Percentiles rank a stretch among this genome's conserved stretches.
Evolutionary conservation across 1,140 invertebrate genomes (phyloP).

Genomic region (Batillaria attramentaria): DNA sequence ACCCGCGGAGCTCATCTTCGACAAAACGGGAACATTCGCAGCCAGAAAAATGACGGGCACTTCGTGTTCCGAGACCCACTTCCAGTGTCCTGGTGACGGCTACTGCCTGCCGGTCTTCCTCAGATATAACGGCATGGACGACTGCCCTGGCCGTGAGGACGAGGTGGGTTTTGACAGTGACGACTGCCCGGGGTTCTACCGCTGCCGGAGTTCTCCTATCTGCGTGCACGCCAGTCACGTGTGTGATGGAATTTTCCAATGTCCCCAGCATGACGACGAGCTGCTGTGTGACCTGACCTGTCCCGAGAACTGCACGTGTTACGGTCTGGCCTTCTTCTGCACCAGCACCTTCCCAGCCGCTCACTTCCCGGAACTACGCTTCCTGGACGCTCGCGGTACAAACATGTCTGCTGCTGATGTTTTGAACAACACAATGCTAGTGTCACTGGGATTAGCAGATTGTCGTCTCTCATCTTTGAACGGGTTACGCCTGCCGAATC

Average conservation of each 20-base stretch:
- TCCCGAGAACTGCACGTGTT: slow-evolving; percentile 6
- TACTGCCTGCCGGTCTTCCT: slow-evolving; percentile 8
- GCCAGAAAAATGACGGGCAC: too few species aligned
- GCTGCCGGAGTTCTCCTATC: slow-evolving; percentile 6
- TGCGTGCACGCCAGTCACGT: slow-evolving; percentile 11
- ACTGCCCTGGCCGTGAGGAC: slow-evolving; percentile 17
- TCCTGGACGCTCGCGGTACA: slow-evolving; percentile 4
- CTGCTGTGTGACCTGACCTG: background rate
- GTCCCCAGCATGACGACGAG: slow-evolving; percentile 14
- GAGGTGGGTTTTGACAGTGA: background rate
- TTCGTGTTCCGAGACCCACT: slow-evolving; percentile 3
- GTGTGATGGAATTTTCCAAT: slow-evolving; percentile 7
- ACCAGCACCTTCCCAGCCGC: background rate
- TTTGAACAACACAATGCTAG: background rate
- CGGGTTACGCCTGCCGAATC: background rate
- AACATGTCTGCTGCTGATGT: background rate
- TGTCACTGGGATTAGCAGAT: background rate
- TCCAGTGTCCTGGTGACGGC: slow-evolving; percentile 11
- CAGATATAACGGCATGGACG: background rate
- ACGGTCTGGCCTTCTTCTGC: slow-evolving; percentile 1
- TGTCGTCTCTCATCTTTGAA: background rate
- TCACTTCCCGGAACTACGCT: background rate
- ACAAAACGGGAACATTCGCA: too few species aligned
- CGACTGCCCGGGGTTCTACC: slow-evolving; percentile 15
- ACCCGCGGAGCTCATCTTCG: too few species aligned